Base-by-base conservation (phyloP, 2,797 vertebrate genomes). In the Eulemur coronatus region DNA sequence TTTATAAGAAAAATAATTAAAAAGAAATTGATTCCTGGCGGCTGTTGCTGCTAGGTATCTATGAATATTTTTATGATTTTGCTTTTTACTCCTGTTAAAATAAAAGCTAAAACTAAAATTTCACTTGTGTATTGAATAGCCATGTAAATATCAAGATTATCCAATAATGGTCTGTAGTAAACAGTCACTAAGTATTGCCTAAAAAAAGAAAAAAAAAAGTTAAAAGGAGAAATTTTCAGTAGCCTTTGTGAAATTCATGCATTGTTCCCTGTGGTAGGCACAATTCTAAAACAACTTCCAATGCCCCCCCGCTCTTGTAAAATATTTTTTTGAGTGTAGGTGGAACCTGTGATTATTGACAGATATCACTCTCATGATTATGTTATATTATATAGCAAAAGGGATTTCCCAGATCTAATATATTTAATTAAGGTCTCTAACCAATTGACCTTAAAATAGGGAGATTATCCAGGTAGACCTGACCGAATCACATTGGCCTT, bases 51-150 rank as follows among this genome's bases (percentile, higher is more conserved):
- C 50, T 85, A 67, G 4, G 82, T 20, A 82, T 63, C 35, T 80
- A 33, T 82, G n/a, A 82, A 84, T 72, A 84, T 75, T 75, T 92
- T 95, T 80, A 59, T 38, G 22, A 67, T 35, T 92, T 67, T 81
- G 2, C 52, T 91, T 89, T 92, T 61, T 91, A 69, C 17, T 59
- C 15, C 4, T 57, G 0, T 20, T 78, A 20, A 15, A 76, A 82
- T 84, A 46, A 76, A 52, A 91, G 30, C 35, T 93, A 85, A 79
- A 87, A 38, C 35, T 93, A 85, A 79, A 87, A 55, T 84, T 95
- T 65, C 13, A 80, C 5, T 50, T 87, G 84, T 35, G 38, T 89
- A 55, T 57, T 38, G 15, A 81, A 43, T 57, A 91, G 14, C 3
- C 28, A 67, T 55, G 13, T 30, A 52, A 90, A 84, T 67, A 76